Evolutionary conservation across 2,888 invertebrate species (phyloP), one percentile per base, ranked within the genome.

Genomic region (Timandra comae): DNA sequence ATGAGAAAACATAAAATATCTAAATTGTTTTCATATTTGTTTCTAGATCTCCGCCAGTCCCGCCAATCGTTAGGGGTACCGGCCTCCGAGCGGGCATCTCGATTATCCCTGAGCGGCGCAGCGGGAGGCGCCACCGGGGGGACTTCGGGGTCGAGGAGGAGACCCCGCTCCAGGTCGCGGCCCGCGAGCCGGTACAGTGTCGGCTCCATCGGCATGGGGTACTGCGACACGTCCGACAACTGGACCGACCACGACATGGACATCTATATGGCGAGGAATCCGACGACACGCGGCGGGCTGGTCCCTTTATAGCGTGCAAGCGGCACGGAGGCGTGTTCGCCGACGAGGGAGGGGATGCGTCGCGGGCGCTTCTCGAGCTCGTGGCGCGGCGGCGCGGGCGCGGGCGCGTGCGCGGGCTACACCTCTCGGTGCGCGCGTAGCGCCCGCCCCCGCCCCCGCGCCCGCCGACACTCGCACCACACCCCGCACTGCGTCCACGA

Each of bases 171-270:
- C 34, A 88, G 94, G 55, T 93, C 93, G 46, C 90, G 94, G 33
- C 93, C 93, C 34, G 91, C 93, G 65, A 93, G 94, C 80, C 88
- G 95, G 60, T 91, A 91, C 64, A 82, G 92, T 43, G 92, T 93
- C 41, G 94, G 94, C 48, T 94, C 94, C 27, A 91, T 94, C 55
- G 94, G 94, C 27, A 87, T 94, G 60, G 94, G 94, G 71, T 95
- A 94, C 74, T 94, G 94, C 72, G 95, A 95, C 69, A 95, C 95
- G 68, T 93, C 93, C 30, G 94, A 95, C 71, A 93, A 93, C 74
- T 97, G 96, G 96, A 96, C 96, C 54, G 96, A 96, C 78, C 96
- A 96, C 74, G 96, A 96, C 69, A 95, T 96, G 93, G 96, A 96
- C 59, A 96, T 96, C 62, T 96, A 97, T 79, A 95, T 96, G 92